Evolutionary conservation across 2,888 invertebrate species (phyloP).

Genomic region (Mimumesa dahlbomi): DNA sequence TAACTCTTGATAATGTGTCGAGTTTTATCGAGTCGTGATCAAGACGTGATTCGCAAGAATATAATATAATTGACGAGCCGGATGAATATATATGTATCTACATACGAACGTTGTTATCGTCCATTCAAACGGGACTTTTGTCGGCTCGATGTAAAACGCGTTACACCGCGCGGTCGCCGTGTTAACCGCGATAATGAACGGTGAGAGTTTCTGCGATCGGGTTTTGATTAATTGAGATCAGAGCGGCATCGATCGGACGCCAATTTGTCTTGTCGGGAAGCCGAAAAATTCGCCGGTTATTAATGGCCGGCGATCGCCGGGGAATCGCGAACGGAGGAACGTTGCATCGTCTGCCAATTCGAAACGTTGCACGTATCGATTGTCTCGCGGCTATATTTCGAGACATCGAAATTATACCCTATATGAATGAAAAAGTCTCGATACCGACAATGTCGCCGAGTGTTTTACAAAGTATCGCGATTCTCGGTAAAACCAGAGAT

Average conservation of each 20-base stretch:
- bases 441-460: not conserved
- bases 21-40: too few relatives aligned
- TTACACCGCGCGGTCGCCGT: constrained; percentile 42
- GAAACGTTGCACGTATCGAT: not conserved
- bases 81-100: too few relatives aligned
- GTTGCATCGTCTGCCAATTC: not conserved
- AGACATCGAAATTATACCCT: constrained; percentile 7
- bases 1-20: too few relatives aligned
- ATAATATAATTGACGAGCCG: too few relatives aligned
- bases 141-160: constrained; percentile 39
- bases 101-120: too few relatives aligned
- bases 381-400: constrained; percentile 6
- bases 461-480: not conserved
- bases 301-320: constrained; percentile 62
- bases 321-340: constrained; percentile 1
- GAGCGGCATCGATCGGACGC: constrained; percentile 62
- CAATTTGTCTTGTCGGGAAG: constrained; percentile 69
- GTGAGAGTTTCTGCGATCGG: constrained; percentile 61
- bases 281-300: constrained; percentile 66
- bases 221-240: constrained; percentile 72
- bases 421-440: not conserved
- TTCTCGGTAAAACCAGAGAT: too few relatives aligned
- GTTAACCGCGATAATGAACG: constrained; percentile 58
- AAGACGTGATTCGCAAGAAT: too few relatives aligned
- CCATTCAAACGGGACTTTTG: constrained; percentile 47